Conservation (phyloP, 2,113 vertebrate species). For the Cottus gobio region DNA sequence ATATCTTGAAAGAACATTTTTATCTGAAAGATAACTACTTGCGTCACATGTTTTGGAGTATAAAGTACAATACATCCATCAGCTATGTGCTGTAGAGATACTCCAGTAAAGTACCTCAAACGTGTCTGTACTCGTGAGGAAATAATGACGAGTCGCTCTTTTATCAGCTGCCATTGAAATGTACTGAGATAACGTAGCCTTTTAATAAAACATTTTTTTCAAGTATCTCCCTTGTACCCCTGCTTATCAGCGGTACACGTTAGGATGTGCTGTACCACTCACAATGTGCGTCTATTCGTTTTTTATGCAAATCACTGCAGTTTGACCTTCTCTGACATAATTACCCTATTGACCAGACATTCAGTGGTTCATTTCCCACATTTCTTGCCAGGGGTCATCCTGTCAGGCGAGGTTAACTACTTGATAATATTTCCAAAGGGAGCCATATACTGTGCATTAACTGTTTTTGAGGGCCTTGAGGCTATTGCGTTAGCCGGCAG, state of each 20-base stretch:
- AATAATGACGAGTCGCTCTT: neutral
- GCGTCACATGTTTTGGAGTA: neutral
- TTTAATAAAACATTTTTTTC: neutral
- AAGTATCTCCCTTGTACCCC: neutral
- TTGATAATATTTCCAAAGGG: conserved; percentile 62
- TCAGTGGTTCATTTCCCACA: conserved; percentile 50
- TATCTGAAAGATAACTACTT: neutral
- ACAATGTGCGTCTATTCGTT: conserved; percentile 3
- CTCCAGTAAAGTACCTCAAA: neutral
- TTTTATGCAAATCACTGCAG: conserved; percentile 34
- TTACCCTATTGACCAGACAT: conserved; percentile 58
- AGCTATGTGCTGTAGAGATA: neutral
- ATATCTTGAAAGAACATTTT: neutral
- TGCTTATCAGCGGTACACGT: neutral
- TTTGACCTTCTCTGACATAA: conserved; percentile 61
- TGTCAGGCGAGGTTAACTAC: conserved; percentile 68
- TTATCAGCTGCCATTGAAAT: neutral
- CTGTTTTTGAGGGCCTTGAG: conserved; percentile 60
- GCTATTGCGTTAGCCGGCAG: conserved; percentile 35
- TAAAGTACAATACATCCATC: neutral
- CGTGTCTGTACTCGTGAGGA: neutral
- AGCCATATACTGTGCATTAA: conserved; percentile 62
- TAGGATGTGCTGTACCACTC: neutral
- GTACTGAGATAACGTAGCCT: neutral
- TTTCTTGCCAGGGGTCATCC: conserved; percentile 46